Conservation (phyloP, 2,113 vertebrate genomes). For the Chaetodon auriga region DNA sequence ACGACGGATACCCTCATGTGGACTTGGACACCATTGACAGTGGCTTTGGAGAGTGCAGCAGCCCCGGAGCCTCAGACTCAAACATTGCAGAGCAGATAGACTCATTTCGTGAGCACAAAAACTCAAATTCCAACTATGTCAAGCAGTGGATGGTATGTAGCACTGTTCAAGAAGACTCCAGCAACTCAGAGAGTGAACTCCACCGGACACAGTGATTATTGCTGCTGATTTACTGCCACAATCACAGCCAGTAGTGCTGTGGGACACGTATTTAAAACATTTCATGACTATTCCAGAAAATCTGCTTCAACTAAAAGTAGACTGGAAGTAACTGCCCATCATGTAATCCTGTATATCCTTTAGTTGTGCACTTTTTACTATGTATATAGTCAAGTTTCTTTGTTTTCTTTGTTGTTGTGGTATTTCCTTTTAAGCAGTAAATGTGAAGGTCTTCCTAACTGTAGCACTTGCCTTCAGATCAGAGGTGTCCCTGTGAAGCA, state of each 20-base stretch:
- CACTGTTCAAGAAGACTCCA: conserved; percentile 45
- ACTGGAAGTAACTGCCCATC: not conserved
- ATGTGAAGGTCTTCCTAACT: conserved; percentile 41
- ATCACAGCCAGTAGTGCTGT: not conserved
- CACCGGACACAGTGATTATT: not conserved
- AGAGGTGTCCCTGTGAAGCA: conserved; percentile 61
- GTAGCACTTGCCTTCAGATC: conserved; percentile 72
- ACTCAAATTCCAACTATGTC: conserved; percentile 89
- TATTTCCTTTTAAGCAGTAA: conserved; percentile 74
- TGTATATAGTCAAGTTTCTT: not conserved
- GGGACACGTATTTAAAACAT: not conserved
- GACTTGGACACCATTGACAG: conserved; percentile 97
- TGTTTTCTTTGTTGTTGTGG: not conserved
- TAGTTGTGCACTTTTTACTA: not conserved
- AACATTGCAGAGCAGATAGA: conserved; percentile 62
- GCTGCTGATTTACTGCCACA: not conserved
- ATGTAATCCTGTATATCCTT: not conserved
- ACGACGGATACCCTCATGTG: conserved; percentile 87
- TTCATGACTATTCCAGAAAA: not conserved
- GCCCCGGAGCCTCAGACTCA: conserved; percentile 87
- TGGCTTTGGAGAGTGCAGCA: conserved; percentile 92
- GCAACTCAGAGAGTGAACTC: conserved; percentile 13
- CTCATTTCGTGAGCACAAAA: conserved; percentile 65
- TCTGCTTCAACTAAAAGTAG: not conserved
- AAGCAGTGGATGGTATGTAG: conserved; percentile 90